Percentiles rank a stretch among this genome's conserved stretches.
Conservation (phyloP, 2,797 vertebrate genomes). For the Malacoctenus gilli region DNA sequence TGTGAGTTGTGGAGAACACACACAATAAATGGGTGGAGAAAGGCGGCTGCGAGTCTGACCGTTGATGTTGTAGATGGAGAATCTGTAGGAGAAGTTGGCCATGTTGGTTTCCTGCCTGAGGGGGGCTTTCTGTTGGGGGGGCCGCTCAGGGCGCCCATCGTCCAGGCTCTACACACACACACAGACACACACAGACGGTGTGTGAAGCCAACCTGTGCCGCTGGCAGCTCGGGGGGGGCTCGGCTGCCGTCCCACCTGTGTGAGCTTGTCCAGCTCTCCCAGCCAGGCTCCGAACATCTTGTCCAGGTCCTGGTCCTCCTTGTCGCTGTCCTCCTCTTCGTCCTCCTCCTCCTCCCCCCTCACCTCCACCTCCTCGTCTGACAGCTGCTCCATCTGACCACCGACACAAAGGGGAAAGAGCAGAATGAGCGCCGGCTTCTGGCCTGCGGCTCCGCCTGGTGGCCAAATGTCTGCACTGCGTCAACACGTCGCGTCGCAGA, state of each 20-base stretch:
- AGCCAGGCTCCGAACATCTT: slow-evolving; percentile 99
- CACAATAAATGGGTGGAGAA: not conserved
- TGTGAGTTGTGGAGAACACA: not conserved
- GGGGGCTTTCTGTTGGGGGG: slow-evolving; percentile 88
- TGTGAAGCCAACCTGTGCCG: too few relatives aligned
- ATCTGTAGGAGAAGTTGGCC: slow-evolving; percentile 98
- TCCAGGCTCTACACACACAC: slow-evolving; percentile 87
- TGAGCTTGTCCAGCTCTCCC: slow-evolving; percentile 96
- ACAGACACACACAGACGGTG: not conserved
- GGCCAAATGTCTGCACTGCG: not conserved
- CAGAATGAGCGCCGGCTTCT: not conserved
- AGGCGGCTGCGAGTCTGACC: slow-evolving; percentile 76
- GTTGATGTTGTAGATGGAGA: slow-evolving; percentile 98
- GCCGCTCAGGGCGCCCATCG: slow-evolving; percentile 82
- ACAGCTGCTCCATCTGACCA: slow-evolving; percentile 98
- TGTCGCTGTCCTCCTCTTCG: slow-evolving; percentile 92
- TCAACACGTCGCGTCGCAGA: too few relatives aligned
- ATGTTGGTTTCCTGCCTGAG: slow-evolving; percentile 96
- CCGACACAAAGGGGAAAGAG: not conserved
- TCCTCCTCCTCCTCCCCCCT: slow-evolving; percentile 86
- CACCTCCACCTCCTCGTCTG: slow-evolving; percentile 94
- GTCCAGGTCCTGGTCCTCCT: slow-evolving; percentile 97
- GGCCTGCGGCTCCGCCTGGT: slow-evolving; percentile 35
- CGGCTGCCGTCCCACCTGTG: too few relatives aligned
- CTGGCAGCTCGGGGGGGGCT: too few relatives aligned